Evolutionary conservation across 2,113 vertebrate genomes (phyloP).

Genomic region (Siniperca knerii): DNA sequence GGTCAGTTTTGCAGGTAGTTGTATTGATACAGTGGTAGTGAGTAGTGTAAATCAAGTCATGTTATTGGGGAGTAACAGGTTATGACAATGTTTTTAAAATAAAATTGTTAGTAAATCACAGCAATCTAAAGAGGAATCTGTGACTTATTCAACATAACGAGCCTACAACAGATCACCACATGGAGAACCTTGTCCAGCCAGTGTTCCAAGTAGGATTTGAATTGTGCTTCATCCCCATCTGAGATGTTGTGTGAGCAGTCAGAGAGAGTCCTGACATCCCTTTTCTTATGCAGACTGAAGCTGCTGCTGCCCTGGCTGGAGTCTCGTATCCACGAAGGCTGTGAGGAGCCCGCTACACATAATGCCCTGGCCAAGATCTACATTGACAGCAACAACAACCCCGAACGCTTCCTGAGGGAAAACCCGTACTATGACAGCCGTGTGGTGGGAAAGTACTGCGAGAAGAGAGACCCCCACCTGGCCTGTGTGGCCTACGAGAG

Average conservation of each 20-base stretch:
- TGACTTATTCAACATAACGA: background rate
- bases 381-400: slow-evolving; percentile 99
- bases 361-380: slow-evolving; percentile 99
- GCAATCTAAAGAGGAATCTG: background rate
- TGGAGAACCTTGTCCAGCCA: background rate
- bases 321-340: slow-evolving; percentile 97
- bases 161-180: background rate
- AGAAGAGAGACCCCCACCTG: slow-evolving; percentile 98
- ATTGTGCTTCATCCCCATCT: background rate
- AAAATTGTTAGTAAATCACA: background rate
- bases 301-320: slow-evolving; percentile 97
- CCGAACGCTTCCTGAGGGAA: slow-evolving; percentile 96
- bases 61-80: background rate
- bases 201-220: background rate
- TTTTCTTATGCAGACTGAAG: slow-evolving; percentile 88
- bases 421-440: slow-evolving; percentile 97
- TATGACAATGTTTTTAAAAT: background rate
- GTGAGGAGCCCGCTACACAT: slow-evolving; percentile 97
- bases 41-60: background rate
- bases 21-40: background rate
- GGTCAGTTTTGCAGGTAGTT: background rate
- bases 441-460: slow-evolving; percentile 98
- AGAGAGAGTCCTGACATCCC: background rate
- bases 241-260: background rate
- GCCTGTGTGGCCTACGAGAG: slow-evolving; percentile 98